Evolutionary conservation across 2,113 vertebrate genomes (phyloP).

Genomic region (Centropus unirufus): DNA sequence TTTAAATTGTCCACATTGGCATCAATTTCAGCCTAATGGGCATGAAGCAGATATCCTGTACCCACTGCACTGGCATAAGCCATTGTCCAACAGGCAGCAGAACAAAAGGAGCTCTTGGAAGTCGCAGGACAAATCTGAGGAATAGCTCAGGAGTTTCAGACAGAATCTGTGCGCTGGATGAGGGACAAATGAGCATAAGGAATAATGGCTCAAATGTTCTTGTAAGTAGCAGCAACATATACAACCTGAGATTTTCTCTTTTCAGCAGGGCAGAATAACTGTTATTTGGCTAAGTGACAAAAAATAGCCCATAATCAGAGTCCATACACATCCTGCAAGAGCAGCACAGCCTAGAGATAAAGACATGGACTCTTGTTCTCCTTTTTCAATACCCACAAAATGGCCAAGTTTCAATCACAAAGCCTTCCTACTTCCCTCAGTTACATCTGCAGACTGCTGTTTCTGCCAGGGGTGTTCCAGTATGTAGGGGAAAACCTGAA

Average conservation of each 20-base stretch:
- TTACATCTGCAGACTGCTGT: not conserved
- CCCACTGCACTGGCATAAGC: not conserved
- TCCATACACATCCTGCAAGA: not conserved
- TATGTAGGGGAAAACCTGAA: not conserved
- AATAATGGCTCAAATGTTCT: not conserved
- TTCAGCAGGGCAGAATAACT: not conserved
- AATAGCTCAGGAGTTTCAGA: not conserved
- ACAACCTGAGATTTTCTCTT: not conserved
- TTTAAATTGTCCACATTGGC: not conserved
- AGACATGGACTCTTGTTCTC: not conserved
- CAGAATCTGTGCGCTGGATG: fast-evolving
- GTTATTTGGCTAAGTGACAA: not conserved
- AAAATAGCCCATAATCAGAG: not conserved
- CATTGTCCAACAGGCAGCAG: not conserved
- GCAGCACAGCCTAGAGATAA: not conserved
- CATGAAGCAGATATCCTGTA: not conserved
- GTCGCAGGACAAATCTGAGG: not conserved
- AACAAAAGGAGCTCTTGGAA: not conserved
- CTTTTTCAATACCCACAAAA: not conserved
- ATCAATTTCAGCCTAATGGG: not conserved
- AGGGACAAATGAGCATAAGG: fast-evolving
- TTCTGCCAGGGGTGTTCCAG: not conserved
- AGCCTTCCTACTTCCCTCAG: not conserved
- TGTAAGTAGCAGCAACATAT: not conserved
- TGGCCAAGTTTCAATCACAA: not conserved